Base-by-base conservation (phyloP, 1,140 invertebrate species). In the Temnothorax longispinosus region DNA sequence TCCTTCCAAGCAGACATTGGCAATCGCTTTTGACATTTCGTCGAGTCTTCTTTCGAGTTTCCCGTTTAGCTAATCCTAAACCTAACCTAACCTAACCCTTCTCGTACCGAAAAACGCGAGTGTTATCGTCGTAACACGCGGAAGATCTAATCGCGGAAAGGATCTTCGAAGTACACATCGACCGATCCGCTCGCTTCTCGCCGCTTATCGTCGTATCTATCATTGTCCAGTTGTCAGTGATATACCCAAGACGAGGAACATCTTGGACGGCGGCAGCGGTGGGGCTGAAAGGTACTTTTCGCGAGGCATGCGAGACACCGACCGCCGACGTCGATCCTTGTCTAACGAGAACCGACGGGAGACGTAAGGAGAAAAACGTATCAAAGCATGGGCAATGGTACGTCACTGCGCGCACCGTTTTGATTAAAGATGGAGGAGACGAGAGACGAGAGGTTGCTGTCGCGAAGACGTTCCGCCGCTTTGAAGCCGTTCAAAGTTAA, bases 401-500 rank as follows among this genome's bases (percentile, higher is more conserved):
- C 75, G 77, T 64, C 72, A 64, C 75, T 88, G 65, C 74, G 60
- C 21, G 27, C 38, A 38, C 69, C 77, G 65, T 90, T 90, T 94
- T 93, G 92, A 94, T 94, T 94, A 95, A 95, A 94, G 93, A 95
- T 95, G 95, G 94, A 95, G 94, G 93, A 95, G 82, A 67, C 91
- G 87, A 89, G 90, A 72, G 93, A 94, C 86, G 94, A 94, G 76
- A 95, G 94, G 80, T 93, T 94, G 76, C 90, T 94, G 90, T 95
- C 94, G 86, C 95, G 96, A 92, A 93, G 96, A 91, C 96, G 96
- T 90, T 95, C 95, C 2, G 95, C 95, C 10, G 91, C 95, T 35
- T 92, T 95, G 50, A 94, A 96, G 67, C 93, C 95, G 50, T 94
- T 96, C 72, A 95, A 95, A 87, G 94, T 96, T 7, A 96, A 96